Conservation (phyloP, 2,888 invertebrate genomes). For the Smittia aterrima region DNA sequence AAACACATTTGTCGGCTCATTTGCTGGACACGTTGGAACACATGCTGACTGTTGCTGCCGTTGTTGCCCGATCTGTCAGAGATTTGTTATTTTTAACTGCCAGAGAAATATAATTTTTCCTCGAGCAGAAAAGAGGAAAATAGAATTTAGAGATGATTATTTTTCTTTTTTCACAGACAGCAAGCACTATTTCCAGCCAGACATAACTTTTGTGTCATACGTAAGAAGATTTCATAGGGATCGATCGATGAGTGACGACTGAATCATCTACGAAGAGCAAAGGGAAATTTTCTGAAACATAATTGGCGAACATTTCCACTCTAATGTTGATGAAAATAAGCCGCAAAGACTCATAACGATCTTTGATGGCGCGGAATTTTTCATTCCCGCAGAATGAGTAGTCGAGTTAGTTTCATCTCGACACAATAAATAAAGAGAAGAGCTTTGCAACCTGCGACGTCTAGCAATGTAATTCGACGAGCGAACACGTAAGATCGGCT, state of each 20-base stretch:
- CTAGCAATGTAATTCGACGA: neutral
- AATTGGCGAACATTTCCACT: neutral
- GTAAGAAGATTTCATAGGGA: neutral
- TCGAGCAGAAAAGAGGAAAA: neutral
- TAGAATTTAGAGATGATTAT: neutral
- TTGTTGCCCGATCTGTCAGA: slow-evolving; percentile 24
- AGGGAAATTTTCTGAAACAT: neutral
- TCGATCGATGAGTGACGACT: neutral
- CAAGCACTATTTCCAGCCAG: slow-evolving; percentile 31
- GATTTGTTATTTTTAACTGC: slow-evolving; percentile 41
- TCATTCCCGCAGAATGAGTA: no score
- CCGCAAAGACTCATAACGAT: slow-evolving; percentile 34
- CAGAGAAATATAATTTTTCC: slow-evolving; percentile 9
- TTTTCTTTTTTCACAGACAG: slow-evolving; percentile 25
- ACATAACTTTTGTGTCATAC: slow-evolving; percentile 12
- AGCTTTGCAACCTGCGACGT: slow-evolving; percentile 23
- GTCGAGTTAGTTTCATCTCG: neutral
- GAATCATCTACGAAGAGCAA: neutral
- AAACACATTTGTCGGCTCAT: slow-evolving; percentile 16
- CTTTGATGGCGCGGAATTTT: slow-evolving; percentile 28
- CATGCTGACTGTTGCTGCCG: no score
- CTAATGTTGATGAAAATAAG: slow-evolving; percentile 29
- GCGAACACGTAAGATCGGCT: neutral
- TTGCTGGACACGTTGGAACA: slow-evolving; percentile 37
- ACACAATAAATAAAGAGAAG: slow-evolving; percentile 27